Evolutionary conservation across 2,888 invertebrate genomes (phyloP), one percentile per base, ranked within the genome.

Genomic region (Pollenia amentaria): DNA sequence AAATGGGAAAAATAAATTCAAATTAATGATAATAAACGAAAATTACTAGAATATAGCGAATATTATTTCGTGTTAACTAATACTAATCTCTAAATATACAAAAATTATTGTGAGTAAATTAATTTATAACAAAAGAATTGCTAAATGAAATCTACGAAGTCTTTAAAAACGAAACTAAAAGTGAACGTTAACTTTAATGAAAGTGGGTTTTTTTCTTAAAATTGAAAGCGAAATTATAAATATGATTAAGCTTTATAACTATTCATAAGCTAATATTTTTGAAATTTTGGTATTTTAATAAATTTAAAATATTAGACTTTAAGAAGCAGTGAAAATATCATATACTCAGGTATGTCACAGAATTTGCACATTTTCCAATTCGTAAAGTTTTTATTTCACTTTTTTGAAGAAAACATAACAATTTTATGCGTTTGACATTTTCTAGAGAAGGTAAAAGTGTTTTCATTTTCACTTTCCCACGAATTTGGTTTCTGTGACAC

Each of bases 91-190:
- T 51, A 51, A 21, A 18, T 53, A 11, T 29, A 29, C 29, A 29
- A 2, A 29, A 29, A 29, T 29, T 29, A 29, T 57, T 40, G 0
- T 62, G 11, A 7, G 3, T 40, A 51, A 51, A 7, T 1, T 29
- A 11, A 2, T 38, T 14, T 7, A 46, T 51, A 69, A 69, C 48
- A 69, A 48, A 67, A 16, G 29, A 67, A 67, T 38, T 48, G 11
- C n/a, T 12, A 16, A 21, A 16, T 40, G 48, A 14, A 14, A 29
- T 14, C 18, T 21, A 29, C 21, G 29, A 29, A 29, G 10, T 48
- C 12, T 14, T 29, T n/a, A 48, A 67, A 4, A 46, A 67, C 10
- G 29, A 67, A 38, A 48, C 29, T 2, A 38, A 67, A 67, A 38
- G n/a, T 67, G 48, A 67, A 67, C 48, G 46, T 21, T 67, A 29